Evolutionary conservation across 2,113 vertebrate species (phyloP), one percentile per base, ranked within the genome.

Genomic region (Psettodes erumei): DNA sequence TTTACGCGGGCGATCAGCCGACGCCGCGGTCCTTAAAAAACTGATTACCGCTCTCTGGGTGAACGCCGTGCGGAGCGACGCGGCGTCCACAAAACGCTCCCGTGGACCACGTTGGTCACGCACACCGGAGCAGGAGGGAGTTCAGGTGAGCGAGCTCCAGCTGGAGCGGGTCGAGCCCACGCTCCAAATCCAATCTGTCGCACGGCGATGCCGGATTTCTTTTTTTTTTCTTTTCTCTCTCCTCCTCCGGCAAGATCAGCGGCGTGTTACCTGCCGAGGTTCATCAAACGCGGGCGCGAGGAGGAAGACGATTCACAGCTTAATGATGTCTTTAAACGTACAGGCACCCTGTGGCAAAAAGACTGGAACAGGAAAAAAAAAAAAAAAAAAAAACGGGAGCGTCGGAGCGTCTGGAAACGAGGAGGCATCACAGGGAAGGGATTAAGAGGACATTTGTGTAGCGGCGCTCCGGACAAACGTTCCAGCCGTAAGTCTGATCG

Each of bases 71-170:
- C n/a, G n/a, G n/a, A n/a, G n/a, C n/a, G n/a, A n/a, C n/a, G n/a
- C n/a, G n/a, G n/a, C n/a, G n/a, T n/a, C n/a, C n/a, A n/a, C n/a
- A n/a, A n/a, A n/a, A n/a, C n/a, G n/a, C 58, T 71, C 75, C 61
- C 64, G 75, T 77, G 76, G 71, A 78, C 66, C 73, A 65, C 54
- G 75, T 89, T 93, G 90, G 92, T 94, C 91, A 92, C 88, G 90
- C 92, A 92, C 92, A 83, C 86, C 86, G 66, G 76, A 78, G 76
- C 68, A 82, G 71, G 64, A 81, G 60, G n/a, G 75, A 54, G 89
- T 86, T 88, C 88, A 91, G 83, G 80, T 89, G 71, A 84, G 63
- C 25, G n/a, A 67, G 59, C 83, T 81, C 88, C 92, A 92, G 87
- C 88, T 90, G 89, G 89, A 91, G 69, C 30, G 7, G 25, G 50